These are phyloP conservation scores for Aphrophora alni DNA, from an alignment of 2,888 invertebrate species.

Conservation along the genomic window DNA sequence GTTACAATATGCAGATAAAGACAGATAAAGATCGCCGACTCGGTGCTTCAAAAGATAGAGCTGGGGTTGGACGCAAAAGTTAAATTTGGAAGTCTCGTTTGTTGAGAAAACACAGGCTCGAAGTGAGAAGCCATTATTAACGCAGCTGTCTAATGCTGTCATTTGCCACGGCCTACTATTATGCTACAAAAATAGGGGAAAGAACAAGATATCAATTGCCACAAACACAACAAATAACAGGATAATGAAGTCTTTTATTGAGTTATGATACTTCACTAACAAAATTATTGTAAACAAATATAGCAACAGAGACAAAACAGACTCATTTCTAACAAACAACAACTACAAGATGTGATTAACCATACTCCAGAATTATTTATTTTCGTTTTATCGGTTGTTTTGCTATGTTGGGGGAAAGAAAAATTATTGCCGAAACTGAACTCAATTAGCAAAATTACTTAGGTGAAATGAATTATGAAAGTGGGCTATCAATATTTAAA, in stretches of 20 bases:
- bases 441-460: no score
- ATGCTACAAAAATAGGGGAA: neutral
- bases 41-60: neutral
- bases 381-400: no score
- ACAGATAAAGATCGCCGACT: neutral
- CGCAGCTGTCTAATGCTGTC: neutral
- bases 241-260: neutral
- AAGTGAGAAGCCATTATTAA: constrained; percentile 1
- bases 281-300: no score
- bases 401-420: no score
- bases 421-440: no score
- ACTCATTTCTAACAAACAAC: no score
- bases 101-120: constrained; percentile 4
- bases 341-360: no score
- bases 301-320: no score
- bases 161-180: neutral
- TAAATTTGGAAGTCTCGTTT: constrained; percentile 9
- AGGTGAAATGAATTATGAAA: no score
- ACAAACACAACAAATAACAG: neutral
- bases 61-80: neutral
- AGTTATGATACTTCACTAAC: no score
- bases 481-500: no score
- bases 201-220: neutral
- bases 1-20: neutral
- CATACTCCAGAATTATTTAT: no score